These are phyloP conservation scores for Atta colombica DNA, from an alignment of 1,140 invertebrate species.

Conservation along the genomic window DNA sequence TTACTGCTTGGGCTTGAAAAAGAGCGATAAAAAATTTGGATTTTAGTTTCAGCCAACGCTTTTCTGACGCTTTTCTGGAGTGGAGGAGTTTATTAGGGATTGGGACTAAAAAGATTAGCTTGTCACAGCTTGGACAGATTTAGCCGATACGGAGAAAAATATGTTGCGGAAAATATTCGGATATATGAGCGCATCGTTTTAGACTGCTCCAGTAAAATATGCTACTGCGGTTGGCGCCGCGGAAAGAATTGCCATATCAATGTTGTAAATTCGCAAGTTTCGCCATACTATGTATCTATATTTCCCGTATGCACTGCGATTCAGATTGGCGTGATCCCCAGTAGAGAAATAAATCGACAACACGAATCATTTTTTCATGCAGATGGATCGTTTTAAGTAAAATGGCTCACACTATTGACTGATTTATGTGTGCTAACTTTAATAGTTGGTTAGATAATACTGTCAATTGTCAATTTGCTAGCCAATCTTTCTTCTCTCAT, in stretches of 20 bases:
- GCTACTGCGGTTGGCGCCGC: conserved; percentile 44
- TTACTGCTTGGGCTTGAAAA: not conserved
- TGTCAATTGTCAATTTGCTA: not conserved
- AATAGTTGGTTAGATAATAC: not conserved
- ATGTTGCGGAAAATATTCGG: conserved; percentile 51
- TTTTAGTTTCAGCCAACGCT: conserved; percentile 9
- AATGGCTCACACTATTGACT: not conserved
- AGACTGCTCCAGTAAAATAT: conserved; percentile 39
- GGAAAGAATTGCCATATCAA: conserved; percentile 54
- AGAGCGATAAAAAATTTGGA: not conserved
- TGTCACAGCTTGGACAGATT: conserved; percentile 42
- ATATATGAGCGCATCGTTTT: conserved; percentile 46
- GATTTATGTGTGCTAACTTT: not conserved
- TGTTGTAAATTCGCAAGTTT: conserved; percentile 62
- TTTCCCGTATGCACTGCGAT: conserved; percentile 20
- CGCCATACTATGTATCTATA: conserved; percentile 9
- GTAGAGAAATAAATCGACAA: conserved; percentile 43
- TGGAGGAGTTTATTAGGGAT: conserved; percentile 15
- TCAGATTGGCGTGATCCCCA: conserved; percentile 46
- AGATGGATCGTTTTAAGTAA: conserved; percentile 9
- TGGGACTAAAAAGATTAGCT: conserved; percentile 37
- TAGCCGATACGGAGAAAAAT: conserved; percentile 40
- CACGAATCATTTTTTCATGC: conserved; percentile 35
- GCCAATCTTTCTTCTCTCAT: not conserved
- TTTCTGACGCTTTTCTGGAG: not conserved